phyloP scores from a whole-genome alignment of 2,113 vertebrate genomes.

The Oxygymnocypris stewartii region DNA sequence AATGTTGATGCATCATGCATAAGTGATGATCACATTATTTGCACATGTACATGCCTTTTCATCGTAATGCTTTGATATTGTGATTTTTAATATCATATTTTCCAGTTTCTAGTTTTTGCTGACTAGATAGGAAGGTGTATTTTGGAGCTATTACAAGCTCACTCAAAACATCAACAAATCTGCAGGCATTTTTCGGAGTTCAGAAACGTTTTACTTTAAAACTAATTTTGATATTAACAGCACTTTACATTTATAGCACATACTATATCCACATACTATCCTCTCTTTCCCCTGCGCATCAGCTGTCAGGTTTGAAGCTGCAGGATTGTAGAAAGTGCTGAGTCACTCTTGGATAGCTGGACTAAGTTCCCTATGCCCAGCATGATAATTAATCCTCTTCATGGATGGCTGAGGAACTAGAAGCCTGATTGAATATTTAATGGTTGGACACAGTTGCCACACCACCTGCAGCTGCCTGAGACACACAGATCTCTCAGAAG shows the following conservation, averaged over 20 bases:
- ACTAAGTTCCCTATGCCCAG: slow-evolving; percentile 45
- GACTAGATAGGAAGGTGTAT: not conserved
- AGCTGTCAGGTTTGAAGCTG: slow-evolving; percentile 15
- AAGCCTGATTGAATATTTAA: slow-evolving; percentile 56
- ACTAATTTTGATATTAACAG: not conserved
- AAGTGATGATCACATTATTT: not conserved
- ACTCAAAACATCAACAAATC: not conserved
- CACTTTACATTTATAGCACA: slow-evolving; percentile 26
- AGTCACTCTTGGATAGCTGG: slow-evolving; percentile 52
- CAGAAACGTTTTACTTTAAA: not conserved
- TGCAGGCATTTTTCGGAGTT: not conserved
- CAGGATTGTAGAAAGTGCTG: slow-evolving; percentile 44
- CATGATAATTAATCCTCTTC: slow-evolving; percentile 59
- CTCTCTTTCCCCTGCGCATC: not conserved
- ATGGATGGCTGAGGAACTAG: slow-evolving; percentile 53
- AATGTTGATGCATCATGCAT: not conserved
- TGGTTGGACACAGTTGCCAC: slow-evolving; percentile 37
- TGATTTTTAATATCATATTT: not conserved
- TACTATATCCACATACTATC: slow-evolving; percentile 15
- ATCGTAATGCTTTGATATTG: not conserved
- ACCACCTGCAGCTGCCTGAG: slow-evolving; percentile 46
- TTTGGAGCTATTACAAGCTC: not conserved
- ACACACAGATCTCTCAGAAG: slow-evolving; percentile 24
- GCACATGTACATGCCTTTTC: not conserved
- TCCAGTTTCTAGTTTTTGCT: not conserved